These are phyloP conservation scores for Aphelenchoides fujianensis DNA, from an alignment of 1,140 invertebrate genomes.

Conservation along the genomic window DNA sequence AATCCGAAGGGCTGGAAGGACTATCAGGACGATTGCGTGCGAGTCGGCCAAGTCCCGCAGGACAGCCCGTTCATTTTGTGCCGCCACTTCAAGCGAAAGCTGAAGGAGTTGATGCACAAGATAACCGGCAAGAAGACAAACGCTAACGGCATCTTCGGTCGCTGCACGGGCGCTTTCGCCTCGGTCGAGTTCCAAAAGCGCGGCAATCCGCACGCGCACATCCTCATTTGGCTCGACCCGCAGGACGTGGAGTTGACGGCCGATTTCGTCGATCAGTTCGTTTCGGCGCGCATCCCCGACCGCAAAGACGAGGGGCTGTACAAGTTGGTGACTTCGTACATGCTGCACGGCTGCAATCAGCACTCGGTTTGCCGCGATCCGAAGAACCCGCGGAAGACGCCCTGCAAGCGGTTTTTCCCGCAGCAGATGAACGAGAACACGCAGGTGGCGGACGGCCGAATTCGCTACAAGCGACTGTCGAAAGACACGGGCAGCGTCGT, in stretches of 20 bases:
- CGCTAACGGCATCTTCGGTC: slow-evolving; percentile 49
- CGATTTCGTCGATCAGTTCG: slow-evolving; percentile 64
- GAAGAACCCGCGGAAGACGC: neutral
- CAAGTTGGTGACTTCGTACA: slow-evolving; percentile 62
- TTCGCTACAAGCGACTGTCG: neutral
- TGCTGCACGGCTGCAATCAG: slow-evolving; percentile 61
- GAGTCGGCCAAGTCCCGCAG: slow-evolving; percentile 40
- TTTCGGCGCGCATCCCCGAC: slow-evolving; percentile 66
- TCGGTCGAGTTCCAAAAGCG: slow-evolving; percentile 67
- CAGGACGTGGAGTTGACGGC: slow-evolving; percentile 46
- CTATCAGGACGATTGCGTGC: slow-evolving; percentile 53
- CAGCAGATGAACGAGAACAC: neutral
- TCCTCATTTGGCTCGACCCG: slow-evolving; percentile 61
- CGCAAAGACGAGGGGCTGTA: slow-evolving; percentile 51
- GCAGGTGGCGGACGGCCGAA: neutral
- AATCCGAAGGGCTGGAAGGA: slow-evolving; percentile 66
- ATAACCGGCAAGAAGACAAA: slow-evolving; percentile 31
- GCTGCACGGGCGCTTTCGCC: slow-evolving; percentile 31
- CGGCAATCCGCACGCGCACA: slow-evolving; percentile 66
- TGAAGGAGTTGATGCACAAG: slow-evolving; percentile 62
- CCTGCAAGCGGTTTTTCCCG: neutral
- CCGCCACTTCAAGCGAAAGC: slow-evolving; percentile 65
- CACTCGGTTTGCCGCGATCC: neutral
- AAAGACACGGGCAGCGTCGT: neutral
- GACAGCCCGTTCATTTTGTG: slow-evolving; percentile 64